Evolutionary conservation across 2,113 vertebrate genomes (phyloP).

Genomic region (Urocynchramus pylzowi): DNA sequence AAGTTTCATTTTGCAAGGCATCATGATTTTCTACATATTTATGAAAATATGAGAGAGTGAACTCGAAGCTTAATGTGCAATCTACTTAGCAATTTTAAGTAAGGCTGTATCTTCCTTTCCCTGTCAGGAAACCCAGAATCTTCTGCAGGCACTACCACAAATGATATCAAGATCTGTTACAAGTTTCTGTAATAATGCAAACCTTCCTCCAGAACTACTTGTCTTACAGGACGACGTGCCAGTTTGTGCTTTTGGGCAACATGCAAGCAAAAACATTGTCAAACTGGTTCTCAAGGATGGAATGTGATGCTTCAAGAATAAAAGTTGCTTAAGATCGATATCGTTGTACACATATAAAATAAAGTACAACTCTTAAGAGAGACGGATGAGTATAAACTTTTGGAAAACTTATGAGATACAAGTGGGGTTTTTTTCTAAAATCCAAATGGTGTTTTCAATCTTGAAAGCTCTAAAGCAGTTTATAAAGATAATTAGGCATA

Average conservation of each 20-base stretch:
- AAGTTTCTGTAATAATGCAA: neutral
- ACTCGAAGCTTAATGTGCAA: neutral
- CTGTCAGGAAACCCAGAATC: neutral
- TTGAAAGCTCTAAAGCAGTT: constrained; percentile 22
- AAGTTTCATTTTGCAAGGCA: constrained; percentile 60
- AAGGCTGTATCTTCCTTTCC: neutral
- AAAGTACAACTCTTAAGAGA: neutral
- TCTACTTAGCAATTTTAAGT: neutral
- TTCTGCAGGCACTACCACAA: neutral
- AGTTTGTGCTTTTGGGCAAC: neutral
- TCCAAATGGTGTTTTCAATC: constrained; percentile 9
- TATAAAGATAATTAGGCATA: constrained; percentile 62
- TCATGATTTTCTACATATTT: constrained; percentile 50
- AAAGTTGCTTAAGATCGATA: neutral
- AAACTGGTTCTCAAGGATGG: neutral
- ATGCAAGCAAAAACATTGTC: neutral
- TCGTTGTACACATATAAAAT: neutral
- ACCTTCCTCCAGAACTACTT: neutral
- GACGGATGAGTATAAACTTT: neutral
- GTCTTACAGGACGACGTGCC: neutral
- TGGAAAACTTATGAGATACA: neutral
- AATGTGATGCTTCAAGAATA: neutral
- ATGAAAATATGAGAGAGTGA: constrained; percentile 31
- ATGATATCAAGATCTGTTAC: neutral
- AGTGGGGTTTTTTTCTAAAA: neutral